These are phyloP conservation scores for Micromussa lordhowensis DNA, from an alignment of 92 coral and sea anemone species.

Conservation along the genomic window DNA sequence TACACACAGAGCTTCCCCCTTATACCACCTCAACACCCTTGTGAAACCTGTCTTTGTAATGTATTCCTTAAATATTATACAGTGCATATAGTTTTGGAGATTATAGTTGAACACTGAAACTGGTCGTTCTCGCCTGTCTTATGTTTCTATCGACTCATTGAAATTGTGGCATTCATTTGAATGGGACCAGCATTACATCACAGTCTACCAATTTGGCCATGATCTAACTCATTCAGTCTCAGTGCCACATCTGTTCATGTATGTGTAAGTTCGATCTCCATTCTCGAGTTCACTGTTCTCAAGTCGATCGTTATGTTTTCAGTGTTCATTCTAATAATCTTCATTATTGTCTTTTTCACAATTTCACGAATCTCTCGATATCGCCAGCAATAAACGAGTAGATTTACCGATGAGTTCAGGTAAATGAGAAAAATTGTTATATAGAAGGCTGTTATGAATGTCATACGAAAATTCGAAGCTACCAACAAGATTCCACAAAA, in stretches of 20 bases:
- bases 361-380: conserved; percentile 42
- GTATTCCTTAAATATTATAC: too few relatives aligned
- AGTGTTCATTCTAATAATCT: background rate
- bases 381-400: conserved; percentile 55
- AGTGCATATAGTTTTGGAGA: too few relatives aligned
- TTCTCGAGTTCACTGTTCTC: background rate
- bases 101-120: too few relatives aligned
- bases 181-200: too few relatives aligned
- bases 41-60: too few relatives aligned
- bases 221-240: background rate
- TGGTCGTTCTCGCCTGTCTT: too few relatives aligned
- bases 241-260: background rate
- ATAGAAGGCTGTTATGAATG: conserved; percentile 24
- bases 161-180: too few relatives aligned
- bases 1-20: too few relatives aligned
- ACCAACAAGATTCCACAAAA: conserved; percentile 32
- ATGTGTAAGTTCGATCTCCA: background rate
- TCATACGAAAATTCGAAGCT: background rate
- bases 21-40: too few relatives aligned
- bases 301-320: background rate
- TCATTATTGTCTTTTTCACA: conserved; percentile 7
- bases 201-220: too few relatives aligned
- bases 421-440: conserved; percentile 29
- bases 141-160: too few relatives aligned
- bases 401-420: conserved; percentile 40